Base-by-base conservation (phyloP, 2,797 vertebrate species). In the Macrochelys suwanniensis region DNA sequence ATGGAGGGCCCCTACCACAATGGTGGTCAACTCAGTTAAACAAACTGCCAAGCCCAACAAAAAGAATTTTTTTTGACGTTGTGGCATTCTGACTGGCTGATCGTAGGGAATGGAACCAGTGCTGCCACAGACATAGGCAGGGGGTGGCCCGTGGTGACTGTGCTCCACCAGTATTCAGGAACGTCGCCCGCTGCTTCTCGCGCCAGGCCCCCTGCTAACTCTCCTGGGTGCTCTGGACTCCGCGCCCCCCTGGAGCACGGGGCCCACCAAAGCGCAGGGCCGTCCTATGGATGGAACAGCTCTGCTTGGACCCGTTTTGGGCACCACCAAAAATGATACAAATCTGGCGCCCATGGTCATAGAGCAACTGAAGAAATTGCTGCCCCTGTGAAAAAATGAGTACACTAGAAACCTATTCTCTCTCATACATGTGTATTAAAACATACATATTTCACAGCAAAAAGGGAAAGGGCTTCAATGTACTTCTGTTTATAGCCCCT, bases 401-500 rank as follows among this genome's bases (percentile, higher is more conserved):
- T 33, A 11, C 50, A 57, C 88, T 82, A 59, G 13, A 71, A 93
- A 51, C 8, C 8, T 89, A 12, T n/a, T 1, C 47, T 47, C 42
- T 31, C 9, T 81, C 87, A 82, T 0, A 0, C 79, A 47, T 6
- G 9, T 45, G 47, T 15, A 6, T 2, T 19, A 31, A 82, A 53
- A 28, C 88, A 2, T 54, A 7, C 0, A 1, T 7, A 82, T 23
- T 82, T 80, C 87, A 50, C 80, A 95, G 89, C 37, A 61, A 89
- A 71, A 80, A 65, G 45, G 80, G 82, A 77, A 80, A 80, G 51
- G 57, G 49, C 65, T 84, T 57, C 25, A 82, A 76, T 33, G n/a
- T 9, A 33, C 0, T 51, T 33, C n/a, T 74, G 88, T 86, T 19
- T 90, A 54, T 82, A 87, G 90, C 45, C 61, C 0, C 45, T 49